These are phyloP conservation scores for Oscheius onirici DNA, from an alignment of 2,888 invertebrate genomes.

Conservation along the genomic window DNA sequence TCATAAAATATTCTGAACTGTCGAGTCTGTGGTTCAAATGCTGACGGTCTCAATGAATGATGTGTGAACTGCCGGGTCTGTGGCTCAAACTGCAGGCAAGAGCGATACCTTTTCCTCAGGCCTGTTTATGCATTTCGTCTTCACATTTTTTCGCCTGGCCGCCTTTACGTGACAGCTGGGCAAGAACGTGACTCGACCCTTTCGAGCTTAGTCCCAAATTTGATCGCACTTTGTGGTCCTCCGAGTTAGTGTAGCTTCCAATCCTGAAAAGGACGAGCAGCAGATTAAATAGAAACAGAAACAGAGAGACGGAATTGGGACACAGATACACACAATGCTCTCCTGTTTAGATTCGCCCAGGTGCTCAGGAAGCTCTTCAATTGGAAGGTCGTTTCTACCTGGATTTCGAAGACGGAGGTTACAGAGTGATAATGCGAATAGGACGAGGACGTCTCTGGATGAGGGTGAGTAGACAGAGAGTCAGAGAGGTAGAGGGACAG, in stretches of 20 bases:
- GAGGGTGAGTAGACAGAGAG: too few relatives aligned
- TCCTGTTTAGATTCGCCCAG: conserved; percentile 26
- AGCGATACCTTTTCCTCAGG: not conserved
- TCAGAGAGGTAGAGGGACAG: too few relatives aligned
- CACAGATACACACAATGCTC: not conserved
- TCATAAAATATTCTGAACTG: not conserved
- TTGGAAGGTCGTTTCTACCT: conserved; percentile 6
- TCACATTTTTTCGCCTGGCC: too few relatives aligned
- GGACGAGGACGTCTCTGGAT: conserved; percentile 27
- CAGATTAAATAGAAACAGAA: not conserved
- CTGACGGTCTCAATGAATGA: too few relatives aligned
- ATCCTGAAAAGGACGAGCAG: too few relatives aligned
- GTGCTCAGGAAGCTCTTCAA: not conserved
- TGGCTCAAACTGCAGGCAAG: too few relatives aligned
- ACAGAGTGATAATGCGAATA: not conserved
- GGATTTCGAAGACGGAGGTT: conserved; percentile 31
- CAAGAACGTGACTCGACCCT: too few relatives aligned
- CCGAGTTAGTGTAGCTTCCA: too few relatives aligned
- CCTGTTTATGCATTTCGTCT: not conserved
- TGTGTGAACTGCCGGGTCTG: too few relatives aligned
- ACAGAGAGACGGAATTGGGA: not conserved
- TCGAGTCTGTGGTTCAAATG: too few relatives aligned
- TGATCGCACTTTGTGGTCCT: not conserved
- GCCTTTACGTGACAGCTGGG: too few relatives aligned
- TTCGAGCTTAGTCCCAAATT: not conserved